Evolutionary conservation across 1,140 invertebrate species (phyloP), one percentile per base, ranked within the genome.

Genomic region (Neelides sp.): DNA sequence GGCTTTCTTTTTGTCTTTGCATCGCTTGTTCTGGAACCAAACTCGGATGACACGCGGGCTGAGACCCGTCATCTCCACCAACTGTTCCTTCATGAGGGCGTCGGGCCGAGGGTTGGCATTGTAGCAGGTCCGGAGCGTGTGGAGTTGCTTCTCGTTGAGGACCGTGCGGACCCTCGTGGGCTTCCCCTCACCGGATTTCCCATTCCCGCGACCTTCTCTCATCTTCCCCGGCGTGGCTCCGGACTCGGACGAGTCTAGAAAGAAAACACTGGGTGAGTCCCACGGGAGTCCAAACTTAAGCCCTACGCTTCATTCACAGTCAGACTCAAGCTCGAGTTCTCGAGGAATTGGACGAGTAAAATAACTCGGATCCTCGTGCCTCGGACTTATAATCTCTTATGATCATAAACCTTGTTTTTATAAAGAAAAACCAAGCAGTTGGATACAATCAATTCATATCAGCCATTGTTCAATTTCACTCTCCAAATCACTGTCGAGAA

Each of bases 21-120:
- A 98, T 26, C 95, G 71, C 68, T 98, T 98, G 72, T 98, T 99
- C 71, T 98, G 90, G 72, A 96, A 97, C 93, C 93, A 98, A 15
- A 97, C 93, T 63, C 93, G 76, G 62, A 97, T 97, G 48, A 98
- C 93, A 17, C 93, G 71, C 1, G 92, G 91, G 61, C 85, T 92
- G 2, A 98, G 77, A 0, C 87, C 81, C 0, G 95, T 99, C 91
- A 97, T 95, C 69, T 98, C 95, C 8, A 97, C 93, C 47, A 99
- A 74, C 66, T 98, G 92, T 67, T 99, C 95, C 72, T 99, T 98
- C 91, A 97, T 97, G 23, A 97, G 76, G 8, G 94, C 94, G 71
- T 99, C 95, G 8, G 95, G 95, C 39, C 95, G 73, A 27, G 93
- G 92, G 73, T 99, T 99, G 30, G 90, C 90, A 36, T 85, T 85